A percentile compares a stretch with the other conserved stretches of the same genome.
phyloP scores from a whole-genome alignment of 2,113 vertebrate species.

The Pollimyrus isidori region DNA sequence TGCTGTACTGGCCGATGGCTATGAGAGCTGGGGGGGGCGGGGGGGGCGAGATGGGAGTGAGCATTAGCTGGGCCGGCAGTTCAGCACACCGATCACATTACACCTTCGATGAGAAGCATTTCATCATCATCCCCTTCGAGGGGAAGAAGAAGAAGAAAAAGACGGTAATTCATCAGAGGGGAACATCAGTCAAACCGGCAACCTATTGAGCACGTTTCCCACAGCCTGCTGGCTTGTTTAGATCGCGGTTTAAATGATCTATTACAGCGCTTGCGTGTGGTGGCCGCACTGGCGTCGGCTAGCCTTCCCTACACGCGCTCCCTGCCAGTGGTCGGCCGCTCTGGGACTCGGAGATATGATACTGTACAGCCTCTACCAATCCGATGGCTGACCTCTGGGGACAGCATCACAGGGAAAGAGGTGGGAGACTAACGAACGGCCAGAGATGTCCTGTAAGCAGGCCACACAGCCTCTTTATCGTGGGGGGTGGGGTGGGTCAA shows the following conservation, averaged over 20 bases:
- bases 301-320: too few relatives aligned
- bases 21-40: conserved; percentile 74
- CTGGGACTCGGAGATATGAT: background rate
- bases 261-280: conserved; percentile 42
- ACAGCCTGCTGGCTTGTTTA: conserved; percentile 39
- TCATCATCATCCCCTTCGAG: conserved; percentile 3
- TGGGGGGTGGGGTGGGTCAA: background rate
- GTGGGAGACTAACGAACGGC: background rate
- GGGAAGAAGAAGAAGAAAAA: background rate
- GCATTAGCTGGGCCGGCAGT: background rate
- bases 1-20: conserved; percentile 91
- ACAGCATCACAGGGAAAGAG: background rate
- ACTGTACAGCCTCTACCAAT: background rate
- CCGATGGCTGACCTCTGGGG: background rate
- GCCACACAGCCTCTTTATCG: background rate
- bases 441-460: background rate
- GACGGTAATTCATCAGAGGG: conserved; percentile 7
- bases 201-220: conserved; percentile 32
- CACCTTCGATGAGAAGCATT: conserved; percentile 34
- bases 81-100: conserved; percentile 17
- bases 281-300: conserved; percentile 32
- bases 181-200: background rate
- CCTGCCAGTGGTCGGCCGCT: background rate
- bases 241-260: conserved; percentile 42
- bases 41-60: background rate